A percentile compares a stretch with the other conserved stretches of the same genome.
Conservation (phyloP, 2,888 invertebrate species). For the Sinelater perroti region DNA sequence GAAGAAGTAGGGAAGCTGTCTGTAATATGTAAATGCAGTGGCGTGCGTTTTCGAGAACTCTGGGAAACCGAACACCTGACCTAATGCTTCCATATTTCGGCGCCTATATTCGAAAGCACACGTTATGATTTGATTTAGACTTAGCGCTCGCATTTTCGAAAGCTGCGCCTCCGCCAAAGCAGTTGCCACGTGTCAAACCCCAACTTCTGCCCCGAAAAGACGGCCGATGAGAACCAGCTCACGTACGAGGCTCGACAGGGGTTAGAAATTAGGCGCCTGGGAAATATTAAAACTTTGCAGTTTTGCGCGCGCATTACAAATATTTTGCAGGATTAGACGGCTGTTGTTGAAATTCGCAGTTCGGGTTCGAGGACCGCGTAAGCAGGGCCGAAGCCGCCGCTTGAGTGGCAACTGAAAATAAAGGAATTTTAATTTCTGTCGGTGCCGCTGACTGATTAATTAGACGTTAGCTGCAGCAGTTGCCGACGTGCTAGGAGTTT, state of each 20-base stretch:
- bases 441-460: slow-evolving; percentile 30
- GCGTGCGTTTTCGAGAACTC: slow-evolving; percentile 41
- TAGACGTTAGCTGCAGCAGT: slow-evolving; percentile 36
- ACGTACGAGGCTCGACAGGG: slow-evolving; percentile 51
- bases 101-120: slow-evolving; percentile 15
- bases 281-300: slow-evolving; percentile 57
- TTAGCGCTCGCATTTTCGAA: slow-evolving; percentile 20
- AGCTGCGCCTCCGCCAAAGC: slow-evolving; percentile 23
- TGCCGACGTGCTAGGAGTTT: slow-evolving; percentile 29
- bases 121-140: slow-evolving; percentile 24
- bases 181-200: too few relatives aligned
- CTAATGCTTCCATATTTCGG: slow-evolving; percentile 36
- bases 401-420: slow-evolving; percentile 12
- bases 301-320: slow-evolving; percentile 40
- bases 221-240: slow-evolving; percentile 49
- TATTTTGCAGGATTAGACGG: slow-evolving; percentile 38
- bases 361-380: background rate
- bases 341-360: slow-evolving; percentile 14
- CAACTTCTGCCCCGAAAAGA: slow-evolving; percentile 46
- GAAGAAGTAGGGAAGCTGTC: slow-evolving; percentile 53
- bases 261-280: slow-evolving; percentile 54
- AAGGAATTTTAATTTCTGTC: slow-evolving; percentile 28
- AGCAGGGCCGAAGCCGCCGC: slow-evolving; percentile 1
- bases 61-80: slow-evolving; percentile 47
- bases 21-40: slow-evolving; percentile 52